Conservation (phyloP, 2,888 invertebrate genomes). For the Prenolepis imparis region DNA sequence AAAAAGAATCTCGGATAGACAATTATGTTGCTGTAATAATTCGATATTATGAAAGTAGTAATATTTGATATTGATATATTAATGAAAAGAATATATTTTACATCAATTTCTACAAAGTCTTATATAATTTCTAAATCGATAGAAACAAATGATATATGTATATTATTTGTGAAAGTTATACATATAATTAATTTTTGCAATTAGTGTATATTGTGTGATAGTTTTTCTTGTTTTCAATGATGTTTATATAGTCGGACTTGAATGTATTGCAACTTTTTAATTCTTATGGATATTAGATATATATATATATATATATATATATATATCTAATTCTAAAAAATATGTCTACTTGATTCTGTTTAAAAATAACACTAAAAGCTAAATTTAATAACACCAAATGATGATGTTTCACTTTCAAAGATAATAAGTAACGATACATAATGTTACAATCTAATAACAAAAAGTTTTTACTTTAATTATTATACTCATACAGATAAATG, state of each 20-base stretch:
- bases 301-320: too few relatives aligned
- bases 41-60: background rate
- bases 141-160: background rate
- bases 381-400: conserved; percentile 51
- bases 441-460: conserved; percentile 44
- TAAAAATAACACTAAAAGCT: conserved; percentile 32
- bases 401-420: conserved; percentile 32
- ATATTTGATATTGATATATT: conserved; percentile 58
- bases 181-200: conserved; percentile 9
- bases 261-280: conserved; percentile 60
- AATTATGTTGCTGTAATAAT: conserved; percentile 65
- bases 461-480: conserved; percentile 35
- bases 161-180: conserved; percentile 19
- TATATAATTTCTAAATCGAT: conserved; percentile 60
- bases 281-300: too few relatives aligned
- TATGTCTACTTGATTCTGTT: conserved; percentile 24
- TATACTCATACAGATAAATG: conserved; percentile 7
- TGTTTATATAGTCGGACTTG: conserved; percentile 60
- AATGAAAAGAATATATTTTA: conserved; percentile 61
- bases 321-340: too few relatives aligned
- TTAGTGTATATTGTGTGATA: background rate
- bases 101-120: conserved; percentile 66
- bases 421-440: conserved; percentile 52
- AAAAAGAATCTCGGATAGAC: conserved; percentile 71
- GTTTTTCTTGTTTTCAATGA: conserved; percentile 60